Evolutionary conservation across 2,113 vertebrate genomes (phyloP).

Genomic region (Alces alces): DNA sequence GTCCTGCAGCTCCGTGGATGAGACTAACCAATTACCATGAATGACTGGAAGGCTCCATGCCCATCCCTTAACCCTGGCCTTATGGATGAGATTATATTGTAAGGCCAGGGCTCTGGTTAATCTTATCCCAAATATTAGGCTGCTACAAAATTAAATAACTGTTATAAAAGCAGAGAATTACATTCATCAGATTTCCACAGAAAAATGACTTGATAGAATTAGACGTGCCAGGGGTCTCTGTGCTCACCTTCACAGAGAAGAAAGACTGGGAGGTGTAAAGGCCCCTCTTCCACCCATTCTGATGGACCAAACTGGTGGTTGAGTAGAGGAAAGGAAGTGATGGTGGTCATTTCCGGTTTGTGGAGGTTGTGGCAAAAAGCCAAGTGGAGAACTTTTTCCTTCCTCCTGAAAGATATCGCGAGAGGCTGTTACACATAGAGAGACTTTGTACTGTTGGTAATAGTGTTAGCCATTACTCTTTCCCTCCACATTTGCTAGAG

Average conservation of each 20-base stretch:
- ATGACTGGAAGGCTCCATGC: background rate
- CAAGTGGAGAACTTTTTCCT: background rate
- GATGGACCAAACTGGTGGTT: background rate
- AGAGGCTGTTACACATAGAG: background rate
- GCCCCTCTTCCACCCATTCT: background rate
- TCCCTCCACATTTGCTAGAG: background rate
- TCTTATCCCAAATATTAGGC: background rate
- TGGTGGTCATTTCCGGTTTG: background rate
- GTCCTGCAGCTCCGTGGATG: background rate
- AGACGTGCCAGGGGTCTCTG: background rate
- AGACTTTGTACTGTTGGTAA: background rate
- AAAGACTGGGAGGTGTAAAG: background rate
- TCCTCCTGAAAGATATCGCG: background rate
- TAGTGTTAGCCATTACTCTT: background rate
- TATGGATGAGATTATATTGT: background rate
- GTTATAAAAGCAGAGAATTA: background rate
- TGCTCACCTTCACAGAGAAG: background rate
- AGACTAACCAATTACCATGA: background rate
- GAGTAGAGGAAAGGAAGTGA: background rate
- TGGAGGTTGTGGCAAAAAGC: background rate
- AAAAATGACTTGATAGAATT: background rate
- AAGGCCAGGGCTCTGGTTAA: background rate
- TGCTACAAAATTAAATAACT: background rate
- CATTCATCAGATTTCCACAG: background rate
- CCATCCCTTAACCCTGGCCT: background rate